Conservation (phyloP, 2,797 vertebrate species). For the Typhlichthys subterraneus region DNA sequence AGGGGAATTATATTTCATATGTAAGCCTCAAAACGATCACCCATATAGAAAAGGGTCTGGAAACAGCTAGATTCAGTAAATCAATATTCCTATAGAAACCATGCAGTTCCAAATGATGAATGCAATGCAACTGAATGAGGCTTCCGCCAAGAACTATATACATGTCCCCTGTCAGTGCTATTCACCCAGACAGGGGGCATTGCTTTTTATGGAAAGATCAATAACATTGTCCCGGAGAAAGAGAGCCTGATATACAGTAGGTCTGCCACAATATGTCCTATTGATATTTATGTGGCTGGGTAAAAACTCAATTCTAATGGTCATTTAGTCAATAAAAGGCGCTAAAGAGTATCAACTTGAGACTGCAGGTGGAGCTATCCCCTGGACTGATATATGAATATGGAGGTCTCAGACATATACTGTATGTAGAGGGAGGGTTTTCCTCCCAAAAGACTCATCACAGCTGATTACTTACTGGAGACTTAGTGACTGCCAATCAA, state of each 20-base stretch:
- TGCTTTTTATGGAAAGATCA: slow-evolving; percentile 73
- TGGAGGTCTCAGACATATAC: not conserved
- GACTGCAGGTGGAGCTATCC: slow-evolving; percentile 36
- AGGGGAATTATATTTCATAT: no score
- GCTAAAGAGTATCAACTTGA: slow-evolving; percentile 41
- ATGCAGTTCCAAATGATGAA: no score
- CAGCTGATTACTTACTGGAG: slow-evolving; percentile 32
- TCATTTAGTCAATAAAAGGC: slow-evolving; percentile 76
- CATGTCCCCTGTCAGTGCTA: slow-evolving; percentile 41
- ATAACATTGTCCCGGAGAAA: slow-evolving; percentile 74
- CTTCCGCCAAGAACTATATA: slow-evolving; percentile 13
- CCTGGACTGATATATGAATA: slow-evolving; percentile 27
- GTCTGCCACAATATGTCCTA: slow-evolving; percentile 60
- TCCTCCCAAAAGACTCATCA: slow-evolving; percentile 31
- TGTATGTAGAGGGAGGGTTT: slow-evolving; percentile 31
- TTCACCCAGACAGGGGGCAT: slow-evolving; percentile 56
- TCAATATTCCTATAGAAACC: no score
- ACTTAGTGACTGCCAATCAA: slow-evolving; percentile 32
- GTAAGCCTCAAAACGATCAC: no score
- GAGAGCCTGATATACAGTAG: slow-evolving; percentile 49
- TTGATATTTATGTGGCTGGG: slow-evolving; percentile 76
- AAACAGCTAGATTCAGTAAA: no score
- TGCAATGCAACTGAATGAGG: no score
- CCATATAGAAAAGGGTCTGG: no score
- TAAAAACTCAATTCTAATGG: slow-evolving; percentile 77